Evolutionary conservation across 1,140 invertebrate genomes (phyloP).

Genomic region (Teleogryllus occipitalis): DNA sequence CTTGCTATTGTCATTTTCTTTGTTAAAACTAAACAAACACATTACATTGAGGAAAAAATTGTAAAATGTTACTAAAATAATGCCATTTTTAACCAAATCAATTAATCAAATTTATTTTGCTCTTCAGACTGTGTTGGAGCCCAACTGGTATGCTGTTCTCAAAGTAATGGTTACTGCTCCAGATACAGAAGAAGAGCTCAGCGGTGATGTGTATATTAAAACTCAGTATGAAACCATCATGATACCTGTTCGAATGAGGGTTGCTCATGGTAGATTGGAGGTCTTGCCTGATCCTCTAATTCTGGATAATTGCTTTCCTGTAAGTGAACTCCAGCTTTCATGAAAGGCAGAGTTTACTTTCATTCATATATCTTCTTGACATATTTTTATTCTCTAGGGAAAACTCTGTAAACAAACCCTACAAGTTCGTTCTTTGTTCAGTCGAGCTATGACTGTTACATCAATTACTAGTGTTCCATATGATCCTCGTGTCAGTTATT

Average conservation of each 20-base stretch:
- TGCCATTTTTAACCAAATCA: neutral
- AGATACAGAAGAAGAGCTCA: constrained; percentile 56
- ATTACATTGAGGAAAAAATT: no score
- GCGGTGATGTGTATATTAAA: constrained; percentile 60
- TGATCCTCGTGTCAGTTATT: constrained; percentile 40
- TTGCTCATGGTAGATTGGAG: constrained; percentile 48
- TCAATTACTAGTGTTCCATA: constrained; percentile 41
- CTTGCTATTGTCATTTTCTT: no score
- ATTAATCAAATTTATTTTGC: neutral
- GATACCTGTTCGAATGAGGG: constrained; percentile 51
- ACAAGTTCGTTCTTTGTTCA: constrained; percentile 64
- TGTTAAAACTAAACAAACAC: no score
- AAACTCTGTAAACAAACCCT: constrained; percentile 65
- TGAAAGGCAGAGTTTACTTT: constrained; percentile 8
- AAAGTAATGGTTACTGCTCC: constrained; percentile 60
- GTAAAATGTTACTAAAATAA: no score
- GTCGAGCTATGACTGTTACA: constrained; percentile 57
- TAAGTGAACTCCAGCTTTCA: constrained; percentile 39
- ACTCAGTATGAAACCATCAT: constrained; percentile 62
- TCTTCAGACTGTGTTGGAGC: constrained; percentile 46
- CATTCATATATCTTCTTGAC: neutral
- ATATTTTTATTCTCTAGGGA: constrained; percentile 47
- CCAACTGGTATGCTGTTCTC: constrained; percentile 64
- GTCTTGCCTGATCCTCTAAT: constrained; percentile 54
- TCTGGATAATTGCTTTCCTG: constrained; percentile 76